Percentiles rank a stretch among this genome's conserved stretches.
phyloP scores from a whole-genome alignment of 2,888 invertebrate species.

The Stegophylla sp. region DNA sequence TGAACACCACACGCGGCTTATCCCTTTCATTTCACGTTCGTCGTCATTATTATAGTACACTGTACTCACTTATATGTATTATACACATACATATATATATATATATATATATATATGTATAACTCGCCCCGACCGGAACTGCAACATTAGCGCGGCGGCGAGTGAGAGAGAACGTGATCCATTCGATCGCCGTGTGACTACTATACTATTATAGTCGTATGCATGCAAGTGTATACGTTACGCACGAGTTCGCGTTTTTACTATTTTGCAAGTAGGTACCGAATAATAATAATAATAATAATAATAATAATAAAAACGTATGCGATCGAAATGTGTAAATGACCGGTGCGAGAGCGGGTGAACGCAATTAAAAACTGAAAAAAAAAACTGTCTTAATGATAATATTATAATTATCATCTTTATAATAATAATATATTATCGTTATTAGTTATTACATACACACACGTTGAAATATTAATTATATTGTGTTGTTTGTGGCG shows the following conservation, averaged over 20 bases:
- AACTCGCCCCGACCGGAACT: conserved; percentile 29
- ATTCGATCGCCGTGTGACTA: conserved; percentile 3
- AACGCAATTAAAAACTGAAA: conserved; percentile 15
- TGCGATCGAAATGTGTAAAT: neutral
- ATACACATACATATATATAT: neutral
- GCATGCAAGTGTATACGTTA: neutral
- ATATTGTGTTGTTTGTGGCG: no score
- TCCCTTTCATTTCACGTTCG: conserved; percentile 46
- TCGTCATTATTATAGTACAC: neutral
- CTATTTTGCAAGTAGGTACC: neutral
- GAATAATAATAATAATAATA: conserved; percentile 1
- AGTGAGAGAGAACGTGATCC: conserved; percentile 21
- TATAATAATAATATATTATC: neutral
- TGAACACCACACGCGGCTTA: conserved; percentile 1
- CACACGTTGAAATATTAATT: neutral
- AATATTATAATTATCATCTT: neutral
- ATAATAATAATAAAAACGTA: conserved; percentile 4
- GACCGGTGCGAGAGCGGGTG: neutral
- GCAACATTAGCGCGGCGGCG: neutral
- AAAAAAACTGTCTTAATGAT: neutral
- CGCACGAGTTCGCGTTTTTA: conserved; percentile 27
- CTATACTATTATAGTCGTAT: neutral
- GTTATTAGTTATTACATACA: neutral
- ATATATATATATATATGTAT: neutral
- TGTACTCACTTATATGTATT: neutral